These are phyloP conservation scores for Agrochola circellaris DNA, from an alignment of 2,888 invertebrate genomes.

Conservation along the genomic window DNA sequence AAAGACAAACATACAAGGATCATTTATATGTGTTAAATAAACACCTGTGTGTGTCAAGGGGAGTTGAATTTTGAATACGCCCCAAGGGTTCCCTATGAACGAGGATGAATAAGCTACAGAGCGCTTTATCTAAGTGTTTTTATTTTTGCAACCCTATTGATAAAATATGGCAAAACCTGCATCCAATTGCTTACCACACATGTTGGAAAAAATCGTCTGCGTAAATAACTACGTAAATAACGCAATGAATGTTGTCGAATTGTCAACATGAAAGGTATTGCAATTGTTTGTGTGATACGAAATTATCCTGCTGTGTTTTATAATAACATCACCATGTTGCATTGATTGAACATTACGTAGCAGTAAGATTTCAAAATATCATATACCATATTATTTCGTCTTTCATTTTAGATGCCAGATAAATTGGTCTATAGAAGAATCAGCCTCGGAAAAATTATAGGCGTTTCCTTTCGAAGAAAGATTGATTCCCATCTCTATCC, in stretches of 20 bases:
- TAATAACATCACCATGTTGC: neutral
- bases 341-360: too few species aligned
- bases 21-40: slow-evolving; percentile 38
- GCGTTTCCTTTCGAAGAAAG: neutral
- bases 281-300: neutral
- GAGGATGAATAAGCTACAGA: neutral
- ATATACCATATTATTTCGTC: neutral
- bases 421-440: too few species aligned
- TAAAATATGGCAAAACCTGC: neutral
- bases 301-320: neutral
- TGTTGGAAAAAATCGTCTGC: too few species aligned
- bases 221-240: too few species aligned
- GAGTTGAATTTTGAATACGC: slow-evolving; percentile 34
- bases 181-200: too few species aligned
- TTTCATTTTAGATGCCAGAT: neutral
- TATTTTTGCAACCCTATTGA: neutral
- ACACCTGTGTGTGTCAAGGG: slow-evolving; percentile 7
- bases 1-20: slow-evolving; percentile 55
- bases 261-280: neutral
- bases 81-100: neutral
- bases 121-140: neutral
- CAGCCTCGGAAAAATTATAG: neutral
- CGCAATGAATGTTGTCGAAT: neutral
- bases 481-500: too few species aligned
- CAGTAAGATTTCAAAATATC: neutral